These are phyloP conservation scores for Tachyglossus aculeatus DNA, from an alignment of 2,797 vertebrate genomes.

Conservation along the genomic window DNA sequence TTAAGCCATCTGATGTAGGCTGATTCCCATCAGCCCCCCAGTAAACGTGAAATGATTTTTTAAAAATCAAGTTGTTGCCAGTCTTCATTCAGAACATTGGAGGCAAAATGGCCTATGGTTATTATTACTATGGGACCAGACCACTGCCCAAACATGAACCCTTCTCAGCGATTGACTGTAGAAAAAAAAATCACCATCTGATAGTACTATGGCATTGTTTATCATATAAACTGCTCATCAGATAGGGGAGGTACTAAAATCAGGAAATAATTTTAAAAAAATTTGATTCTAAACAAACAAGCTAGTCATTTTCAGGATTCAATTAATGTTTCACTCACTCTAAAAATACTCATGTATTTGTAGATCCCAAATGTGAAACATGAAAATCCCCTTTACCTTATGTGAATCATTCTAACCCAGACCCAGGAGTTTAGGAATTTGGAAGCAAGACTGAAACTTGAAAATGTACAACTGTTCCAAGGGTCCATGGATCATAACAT, in stretches of 20 bases:
- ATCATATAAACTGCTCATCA: too few species aligned
- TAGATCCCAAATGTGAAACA: neutral
- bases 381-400: too few species aligned
- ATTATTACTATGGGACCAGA: too few species aligned
- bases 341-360: neutral
- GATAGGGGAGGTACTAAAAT: too few species aligned
- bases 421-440: neutral
- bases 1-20: conserved; percentile 35
- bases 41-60: too few species aligned
- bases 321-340: conserved; percentile 7
- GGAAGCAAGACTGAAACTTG: neutral
- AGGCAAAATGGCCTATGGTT: too few species aligned
- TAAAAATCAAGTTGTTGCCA: conserved; percentile 5
- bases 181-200: too few species aligned
- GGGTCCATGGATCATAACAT: neutral
- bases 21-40: too few species aligned
- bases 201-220: too few species aligned
- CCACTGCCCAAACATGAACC: too few species aligned
- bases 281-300: neutral
- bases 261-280: neutral
- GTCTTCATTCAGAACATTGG: neutral
- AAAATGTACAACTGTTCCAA: neutral
- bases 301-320: neutral
- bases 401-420: too few species aligned
- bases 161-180: too few species aligned